Base-by-base conservation (phyloP, 2,797 vertebrate genomes). In the Erethizon dorsatum region DNA sequence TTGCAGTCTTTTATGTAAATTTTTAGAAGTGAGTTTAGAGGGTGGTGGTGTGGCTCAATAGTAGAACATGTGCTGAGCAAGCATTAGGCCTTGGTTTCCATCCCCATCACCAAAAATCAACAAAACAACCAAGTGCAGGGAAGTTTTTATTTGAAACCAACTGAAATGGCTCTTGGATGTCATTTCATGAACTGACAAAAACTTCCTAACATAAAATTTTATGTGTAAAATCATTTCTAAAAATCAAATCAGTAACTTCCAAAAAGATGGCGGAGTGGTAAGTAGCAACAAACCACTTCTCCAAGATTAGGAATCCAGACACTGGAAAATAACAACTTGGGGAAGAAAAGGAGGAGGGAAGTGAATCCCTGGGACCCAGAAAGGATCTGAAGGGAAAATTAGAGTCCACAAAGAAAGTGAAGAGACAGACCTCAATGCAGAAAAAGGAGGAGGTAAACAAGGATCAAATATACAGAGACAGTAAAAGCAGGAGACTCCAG, bases 91-190 rank as follows among this genome's bases (percentile, higher is more conserved):
- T 61, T 83, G 8, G 26, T 5, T 45, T 63, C 24, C 10, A 47
- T 47, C 26, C 41, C 28, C 8, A 45, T 57, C 9, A 83, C n/a
- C 54, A n/a, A 82, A 80, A 56, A 59, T 3, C 47, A 82, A 82
- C 11, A 57, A n/a, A 82, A 41, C 69, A 82, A 69, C 31, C 89
- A 54, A 86, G 14, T 88, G 88, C 31, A 91, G 57, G 73, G 37
- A 90, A 84, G 93, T 41, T 93, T 93, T 83, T 87, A 28, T 82
- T 91, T 93, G 52, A 96, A 80, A 84, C 22, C 20, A 91, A 95
- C 45, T 41, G 26, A 91, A 91, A 61, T 41, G 45, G 20, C 37
- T 2, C 88, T 84, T 84, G 54, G 50, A 88, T 75, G 65, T 24
- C 52, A 75, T 82, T 88, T 91, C 65, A 57, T 26, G 7, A 93